Evolutionary conservation across 2,888 invertebrate genomes (phyloP), one percentile per base, ranked within the genome.

Genomic region (Fragum sueziense): DNA sequence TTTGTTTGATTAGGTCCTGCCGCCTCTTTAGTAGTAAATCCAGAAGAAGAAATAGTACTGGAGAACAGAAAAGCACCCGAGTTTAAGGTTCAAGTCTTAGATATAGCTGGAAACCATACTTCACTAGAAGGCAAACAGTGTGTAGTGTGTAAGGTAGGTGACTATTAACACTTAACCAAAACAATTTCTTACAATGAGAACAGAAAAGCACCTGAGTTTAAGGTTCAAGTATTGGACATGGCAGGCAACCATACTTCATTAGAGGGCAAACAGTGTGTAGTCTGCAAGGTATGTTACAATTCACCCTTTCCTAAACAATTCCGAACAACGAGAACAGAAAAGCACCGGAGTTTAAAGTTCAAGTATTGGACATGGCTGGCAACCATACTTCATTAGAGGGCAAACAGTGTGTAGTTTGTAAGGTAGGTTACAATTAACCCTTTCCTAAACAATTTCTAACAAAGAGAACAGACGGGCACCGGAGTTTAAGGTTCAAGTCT

Each of bases 1-100:
- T n/a, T n/a, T n/a, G n/a, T n/a, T n/a, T n/a, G n/a, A n/a, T n/a
- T 75, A 92, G 92, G 92, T 59, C 84, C 88, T 1, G 89, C 91
- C 0, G 72, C 84, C 31, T 59, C 68, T 0, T 70, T 92, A 68
- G 54, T 62, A 20, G 91, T 92, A 11, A 87, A 76, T 1, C 91
- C 91, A 22, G 90, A 91, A 25, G 84, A 86, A 9, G 87, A 88
- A 34, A 29, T 86, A 22, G 83, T 79, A 1, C 82, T 92, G 9
- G 91, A 91, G 81, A 92, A 92, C 76, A 92, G 92, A 6, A 76
- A 77, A 9, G 51, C 87, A 3, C 88, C 87, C 7, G 72, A 68
- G 14, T 92, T 89, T 76, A 82, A 83, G 51, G 87, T 92, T 25
- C 88, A 88, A 67, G 86, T 91, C 6, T 82, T 84, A 20, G 92